These are phyloP conservation scores for Siniperca obscura DNA, from an alignment of 2,797 vertebrate genomes.

Conservation along the genomic window DNA sequence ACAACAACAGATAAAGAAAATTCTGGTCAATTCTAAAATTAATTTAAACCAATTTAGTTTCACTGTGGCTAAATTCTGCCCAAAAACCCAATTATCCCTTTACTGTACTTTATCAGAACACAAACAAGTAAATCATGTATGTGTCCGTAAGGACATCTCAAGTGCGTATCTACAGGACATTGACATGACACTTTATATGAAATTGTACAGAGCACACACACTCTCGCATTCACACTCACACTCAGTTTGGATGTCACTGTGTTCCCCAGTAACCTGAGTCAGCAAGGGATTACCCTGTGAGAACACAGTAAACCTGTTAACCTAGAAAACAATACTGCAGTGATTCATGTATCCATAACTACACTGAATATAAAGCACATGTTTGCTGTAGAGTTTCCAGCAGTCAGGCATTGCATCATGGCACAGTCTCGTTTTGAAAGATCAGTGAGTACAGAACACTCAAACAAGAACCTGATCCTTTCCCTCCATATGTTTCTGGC, in stretches of 20 bases:
- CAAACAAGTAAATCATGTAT: no score
- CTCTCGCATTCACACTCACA: background rate
- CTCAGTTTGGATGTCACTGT: constrained; percentile 10
- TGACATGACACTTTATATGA: background rate
- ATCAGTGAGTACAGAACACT: constrained; percentile 61
- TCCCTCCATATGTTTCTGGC: background rate
- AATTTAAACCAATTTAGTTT: background rate
- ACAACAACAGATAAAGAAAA: no score
- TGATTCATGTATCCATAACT: constrained; percentile 56
- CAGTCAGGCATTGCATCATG: constrained; percentile 57
- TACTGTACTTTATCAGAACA: background rate
- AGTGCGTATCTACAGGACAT: background rate
- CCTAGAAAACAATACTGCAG: constrained; percentile 44
- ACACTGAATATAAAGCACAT: constrained; percentile 53
- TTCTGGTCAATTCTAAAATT: no score
- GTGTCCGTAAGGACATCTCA: background rate
- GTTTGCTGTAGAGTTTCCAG: constrained; percentile 53
- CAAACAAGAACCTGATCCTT: constrained; percentile 20
- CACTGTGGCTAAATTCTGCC: background rate
- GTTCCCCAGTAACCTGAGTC: constrained; percentile 53
- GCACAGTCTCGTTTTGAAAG: constrained; percentile 36
- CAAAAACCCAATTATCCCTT: background rate
- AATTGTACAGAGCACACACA: constrained; percentile 1
- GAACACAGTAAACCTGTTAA: constrained; percentile 70
- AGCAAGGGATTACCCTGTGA: constrained; percentile 53